These are phyloP conservation scores for Plutomurus gul DNA, from an alignment of 1,140 invertebrate species.

Conservation along the genomic window DNA sequence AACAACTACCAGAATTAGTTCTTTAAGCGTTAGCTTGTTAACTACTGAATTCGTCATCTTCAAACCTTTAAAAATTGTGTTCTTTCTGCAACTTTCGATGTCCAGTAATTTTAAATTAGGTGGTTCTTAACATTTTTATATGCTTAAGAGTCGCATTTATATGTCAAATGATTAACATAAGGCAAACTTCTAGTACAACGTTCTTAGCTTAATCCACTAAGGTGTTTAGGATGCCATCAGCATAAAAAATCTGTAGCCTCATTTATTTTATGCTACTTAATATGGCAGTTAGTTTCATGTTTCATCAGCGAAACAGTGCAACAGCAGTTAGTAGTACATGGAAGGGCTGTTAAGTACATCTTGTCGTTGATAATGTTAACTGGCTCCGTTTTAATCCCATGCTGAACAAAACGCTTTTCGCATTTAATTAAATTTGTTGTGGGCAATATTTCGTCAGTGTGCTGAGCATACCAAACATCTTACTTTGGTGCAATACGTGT, in stretches of 20 bases:
- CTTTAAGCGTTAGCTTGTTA: too few species aligned
- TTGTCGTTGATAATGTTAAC: slow-evolving; percentile 3
- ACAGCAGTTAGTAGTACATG: background rate
- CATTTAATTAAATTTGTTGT: slow-evolving; percentile 26
- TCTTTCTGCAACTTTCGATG: too few species aligned
- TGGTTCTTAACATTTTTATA: too few species aligned
- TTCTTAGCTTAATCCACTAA: too few species aligned
- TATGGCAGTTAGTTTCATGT: slow-evolving; percentile 13
- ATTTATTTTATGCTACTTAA: background rate
- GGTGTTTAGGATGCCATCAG: background rate
- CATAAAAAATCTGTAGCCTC: background rate
- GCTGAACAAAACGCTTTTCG: slow-evolving; percentile 19
- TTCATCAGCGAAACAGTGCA: slow-evolving; percentile 7
- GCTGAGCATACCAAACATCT: slow-evolving; percentile 17
- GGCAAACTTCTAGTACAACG: too few species aligned
- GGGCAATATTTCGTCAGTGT: slow-evolving; percentile 7
- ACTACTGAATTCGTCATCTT: too few species aligned
- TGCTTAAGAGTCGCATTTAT: too few species aligned
- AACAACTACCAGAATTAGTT: too few species aligned
- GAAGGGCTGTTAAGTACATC: slow-evolving; percentile 5
- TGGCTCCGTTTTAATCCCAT: slow-evolving; percentile 1
- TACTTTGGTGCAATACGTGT: slow-evolving; percentile 18
- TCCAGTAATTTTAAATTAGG: too few species aligned
- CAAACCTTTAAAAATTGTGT: too few species aligned
- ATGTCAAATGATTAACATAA: too few species aligned